A percentile compares a stretch with the other conserved stretches of the same genome.
Evolutionary conservation across 2,888 invertebrate species (phyloP).

Genomic region (Eucera pruinosa): DNA sequence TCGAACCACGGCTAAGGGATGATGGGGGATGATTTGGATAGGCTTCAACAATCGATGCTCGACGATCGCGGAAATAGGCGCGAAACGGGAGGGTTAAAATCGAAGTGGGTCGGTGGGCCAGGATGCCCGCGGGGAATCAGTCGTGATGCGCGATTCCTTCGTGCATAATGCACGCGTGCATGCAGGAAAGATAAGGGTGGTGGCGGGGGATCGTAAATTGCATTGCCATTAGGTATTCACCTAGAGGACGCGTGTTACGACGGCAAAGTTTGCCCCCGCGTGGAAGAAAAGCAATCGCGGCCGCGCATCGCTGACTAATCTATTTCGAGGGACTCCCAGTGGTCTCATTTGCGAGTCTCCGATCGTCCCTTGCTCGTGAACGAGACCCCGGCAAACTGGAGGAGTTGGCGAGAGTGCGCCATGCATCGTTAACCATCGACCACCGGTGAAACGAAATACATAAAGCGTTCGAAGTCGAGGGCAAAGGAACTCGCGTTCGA

Average conservation of each 20-base stretch:
- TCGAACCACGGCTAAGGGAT: too few species aligned
- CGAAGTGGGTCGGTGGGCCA: constrained; percentile 36
- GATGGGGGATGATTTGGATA: too few species aligned
- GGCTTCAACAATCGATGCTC: too few species aligned
- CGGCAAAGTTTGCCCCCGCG: constrained; percentile 37
- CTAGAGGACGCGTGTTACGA: constrained; percentile 18
- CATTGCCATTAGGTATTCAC: constrained; percentile 47
- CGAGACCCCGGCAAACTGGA: neutral
- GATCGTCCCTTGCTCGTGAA: constrained; percentile 18
- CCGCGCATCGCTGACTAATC: constrained; percentile 39
- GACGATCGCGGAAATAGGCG: constrained; percentile 35
- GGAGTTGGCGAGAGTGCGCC: constrained; percentile 8
- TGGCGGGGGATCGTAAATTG: constrained; percentile 46
- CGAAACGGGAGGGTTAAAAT: constrained; percentile 37
- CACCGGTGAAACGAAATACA: neutral
- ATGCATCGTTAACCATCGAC: neutral
- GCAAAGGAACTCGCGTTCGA: too few species aligned
- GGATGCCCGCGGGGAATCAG: constrained; percentile 21
- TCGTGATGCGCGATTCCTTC: constrained; percentile 17
- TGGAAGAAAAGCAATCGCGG: constrained; percentile 58
- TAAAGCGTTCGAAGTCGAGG: too few species aligned
- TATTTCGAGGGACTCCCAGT: constrained; percentile 41
- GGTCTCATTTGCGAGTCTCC: constrained; percentile 47
- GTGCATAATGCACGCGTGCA: constrained; percentile 39
- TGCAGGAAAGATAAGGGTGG: constrained; percentile 46